Evolutionary conservation across 2,888 invertebrate genomes (phyloP).

Genomic region (Hydraecia micacea): DNA sequence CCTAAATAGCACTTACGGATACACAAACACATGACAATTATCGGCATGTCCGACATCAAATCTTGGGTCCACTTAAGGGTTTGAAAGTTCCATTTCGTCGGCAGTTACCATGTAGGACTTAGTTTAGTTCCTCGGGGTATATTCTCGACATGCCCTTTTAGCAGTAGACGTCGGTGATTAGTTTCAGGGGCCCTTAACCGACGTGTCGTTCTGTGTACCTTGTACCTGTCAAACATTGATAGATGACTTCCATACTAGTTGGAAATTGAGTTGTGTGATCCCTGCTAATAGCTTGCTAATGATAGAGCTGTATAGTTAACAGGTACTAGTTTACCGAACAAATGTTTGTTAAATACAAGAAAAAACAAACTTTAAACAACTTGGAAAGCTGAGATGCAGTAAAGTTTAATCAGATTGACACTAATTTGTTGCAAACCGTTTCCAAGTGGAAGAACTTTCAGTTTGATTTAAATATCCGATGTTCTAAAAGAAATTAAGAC

Average conservation of each 20-base stretch:
- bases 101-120: conserved; percentile 62
- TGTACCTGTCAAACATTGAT: conserved; percentile 74
- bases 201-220: conserved; percentile 57
- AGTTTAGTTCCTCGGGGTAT: conserved; percentile 70
- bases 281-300: conserved; percentile 41
- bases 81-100: conserved; percentile 43
- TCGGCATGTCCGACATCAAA: conserved; percentile 24
- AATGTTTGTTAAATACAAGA: conserved; percentile 33
- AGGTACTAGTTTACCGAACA: conserved; percentile 18
- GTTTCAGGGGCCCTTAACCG: conserved; percentile 66
- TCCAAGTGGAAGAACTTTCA: conserved; percentile 44
- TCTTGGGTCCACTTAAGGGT: conserved; percentile 32
- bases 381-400: conserved; percentile 30
- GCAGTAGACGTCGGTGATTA: conserved; percentile 74
- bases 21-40: conserved; percentile 34
- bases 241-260: conserved; percentile 68
- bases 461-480: conserved; percentile 43
- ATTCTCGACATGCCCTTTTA: conserved; percentile 69
- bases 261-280: conserved; percentile 46
- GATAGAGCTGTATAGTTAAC: conserved; percentile 12
- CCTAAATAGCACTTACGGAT: conserved; percentile 22
- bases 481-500: conserved; percentile 53
- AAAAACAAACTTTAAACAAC: conserved; percentile 41
- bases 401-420: conserved; percentile 54
- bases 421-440: conserved; percentile 57